Evolutionary conservation across 2,888 invertebrate species (phyloP).

Genomic region (Ophonus ardosiacus): DNA sequence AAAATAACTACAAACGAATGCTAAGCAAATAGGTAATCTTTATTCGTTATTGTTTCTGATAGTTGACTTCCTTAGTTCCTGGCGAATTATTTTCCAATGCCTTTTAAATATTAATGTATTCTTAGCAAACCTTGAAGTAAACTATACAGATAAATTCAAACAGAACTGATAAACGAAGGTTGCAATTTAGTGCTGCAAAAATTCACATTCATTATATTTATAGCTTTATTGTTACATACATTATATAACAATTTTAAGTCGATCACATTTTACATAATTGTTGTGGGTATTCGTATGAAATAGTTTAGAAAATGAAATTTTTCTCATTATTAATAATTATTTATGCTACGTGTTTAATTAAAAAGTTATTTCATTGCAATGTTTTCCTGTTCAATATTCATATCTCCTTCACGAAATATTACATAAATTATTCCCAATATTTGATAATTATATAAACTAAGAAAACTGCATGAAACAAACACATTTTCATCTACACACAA

Average conservation of each 20-base stretch:
- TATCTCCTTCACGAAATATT: neutral
- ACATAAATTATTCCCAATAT: neutral
- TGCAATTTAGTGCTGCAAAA: conserved; percentile 3
- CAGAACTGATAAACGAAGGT: conserved; percentile 8
- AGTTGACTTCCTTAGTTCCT: conserved; percentile 13
- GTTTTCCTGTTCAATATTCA: conserved; percentile 12
- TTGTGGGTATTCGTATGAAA: neutral
- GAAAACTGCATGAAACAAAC: too few species aligned
- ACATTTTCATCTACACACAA: too few species aligned
- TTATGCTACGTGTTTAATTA: conserved; percentile 1
- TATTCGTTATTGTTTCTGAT: conserved; percentile 15
- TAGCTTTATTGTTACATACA: neutral
- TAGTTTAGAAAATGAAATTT: conserved; percentile 19
- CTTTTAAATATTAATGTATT: conserved; percentile 40
- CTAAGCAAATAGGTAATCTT: neutral
- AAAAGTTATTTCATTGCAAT: conserved; percentile 3
- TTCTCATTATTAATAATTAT: conserved; percentile 27
- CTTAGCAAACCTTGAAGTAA: conserved; percentile 9
- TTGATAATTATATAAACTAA: too few species aligned
- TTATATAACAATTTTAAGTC: neutral
- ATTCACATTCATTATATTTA: neutral
- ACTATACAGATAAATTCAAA: conserved; percentile 12
- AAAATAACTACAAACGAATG: neutral
- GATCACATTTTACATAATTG: conserved; percentile 17
- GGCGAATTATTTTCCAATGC: conserved; percentile 10